Evolutionary conservation across 2,888 invertebrate species (phyloP).

Genomic region (Scaptomyza polygonia): DNA sequence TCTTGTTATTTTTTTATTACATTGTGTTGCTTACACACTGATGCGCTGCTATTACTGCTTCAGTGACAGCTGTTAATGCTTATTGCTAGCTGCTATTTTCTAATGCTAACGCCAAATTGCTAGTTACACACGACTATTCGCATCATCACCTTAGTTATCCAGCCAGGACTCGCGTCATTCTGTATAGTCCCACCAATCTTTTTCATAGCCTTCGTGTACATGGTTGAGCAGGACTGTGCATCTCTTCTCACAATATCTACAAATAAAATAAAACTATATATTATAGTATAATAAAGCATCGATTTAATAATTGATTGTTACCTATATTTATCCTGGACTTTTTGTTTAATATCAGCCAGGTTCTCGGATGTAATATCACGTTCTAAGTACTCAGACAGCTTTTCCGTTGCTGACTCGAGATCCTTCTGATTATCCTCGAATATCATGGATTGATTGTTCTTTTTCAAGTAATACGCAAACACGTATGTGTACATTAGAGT

Average conservation of each 20-base stretch:
- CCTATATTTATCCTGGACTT: slow-evolving; percentile 99
- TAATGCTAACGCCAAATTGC: slow-evolving; percentile 50
- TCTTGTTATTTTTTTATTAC: slow-evolving; percentile 16
- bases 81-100: slow-evolving; percentile 35
- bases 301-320: slow-evolving; percentile 76
- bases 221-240: slow-evolving; percentile 97
- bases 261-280: background rate
- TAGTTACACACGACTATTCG: slow-evolving; percentile 47
- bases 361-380: slow-evolving; percentile 98
- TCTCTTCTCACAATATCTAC: slow-evolving; percentile 98
- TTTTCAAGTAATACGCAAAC: slow-evolving; percentile 98
- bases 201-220: slow-evolving; percentile 99
- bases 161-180: slow-evolving; percentile 86
- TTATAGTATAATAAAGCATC: background rate
- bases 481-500: slow-evolving; percentile 99
- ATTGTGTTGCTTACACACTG: slow-evolving; percentile 31
- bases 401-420: slow-evolving; percentile 98
- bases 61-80: slow-evolving; percentile 20
- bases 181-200: slow-evolving; percentile 98
- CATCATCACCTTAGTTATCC: slow-evolving; percentile 65
- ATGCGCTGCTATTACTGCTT: slow-evolving; percentile 9
- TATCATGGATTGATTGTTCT: slow-evolving; percentile 99
- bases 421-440: slow-evolving; percentile 99
- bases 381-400: slow-evolving; percentile 98
- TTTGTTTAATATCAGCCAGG: slow-evolving; percentile 98